Conservation (phyloP, 2,113 vertebrate species). For the Protobothrops flavoviridis region DNA sequence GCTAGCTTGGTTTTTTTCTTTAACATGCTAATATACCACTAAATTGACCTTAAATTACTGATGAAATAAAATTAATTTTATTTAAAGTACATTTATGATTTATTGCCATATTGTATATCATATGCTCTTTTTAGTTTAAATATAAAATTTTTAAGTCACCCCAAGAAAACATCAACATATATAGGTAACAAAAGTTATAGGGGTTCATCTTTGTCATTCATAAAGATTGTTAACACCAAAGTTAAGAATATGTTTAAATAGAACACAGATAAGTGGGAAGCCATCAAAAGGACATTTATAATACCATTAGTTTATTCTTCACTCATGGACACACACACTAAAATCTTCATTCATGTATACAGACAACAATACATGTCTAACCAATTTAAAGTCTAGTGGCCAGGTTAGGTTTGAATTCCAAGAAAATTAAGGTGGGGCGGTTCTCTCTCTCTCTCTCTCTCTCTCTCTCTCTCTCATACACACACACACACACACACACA, state of each 20-base stretch:
- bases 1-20: background rate
- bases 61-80: background rate
- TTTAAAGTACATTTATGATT: background rate
- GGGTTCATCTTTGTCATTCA: background rate
- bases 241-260: background rate
- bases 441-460: no score
- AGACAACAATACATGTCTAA: background rate
- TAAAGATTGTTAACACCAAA: background rate
- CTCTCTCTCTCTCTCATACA: background rate
- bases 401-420: background rate
- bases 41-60: background rate
- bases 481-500: no score
- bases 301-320: background rate
- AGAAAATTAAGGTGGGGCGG: background rate
- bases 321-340: background rate
- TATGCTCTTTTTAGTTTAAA: background rate
- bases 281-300: background rate
- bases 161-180: background rate
- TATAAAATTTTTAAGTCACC: background rate
- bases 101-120: background rate
- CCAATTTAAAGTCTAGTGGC: background rate
- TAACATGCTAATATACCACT: background rate
- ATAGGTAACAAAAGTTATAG: background rate
- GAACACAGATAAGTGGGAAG: background rate
- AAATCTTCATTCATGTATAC: background rate